phyloP scores from a whole-genome alignment of 2,888 invertebrate genomes.

The Omphaloscelis lunosa region DNA sequence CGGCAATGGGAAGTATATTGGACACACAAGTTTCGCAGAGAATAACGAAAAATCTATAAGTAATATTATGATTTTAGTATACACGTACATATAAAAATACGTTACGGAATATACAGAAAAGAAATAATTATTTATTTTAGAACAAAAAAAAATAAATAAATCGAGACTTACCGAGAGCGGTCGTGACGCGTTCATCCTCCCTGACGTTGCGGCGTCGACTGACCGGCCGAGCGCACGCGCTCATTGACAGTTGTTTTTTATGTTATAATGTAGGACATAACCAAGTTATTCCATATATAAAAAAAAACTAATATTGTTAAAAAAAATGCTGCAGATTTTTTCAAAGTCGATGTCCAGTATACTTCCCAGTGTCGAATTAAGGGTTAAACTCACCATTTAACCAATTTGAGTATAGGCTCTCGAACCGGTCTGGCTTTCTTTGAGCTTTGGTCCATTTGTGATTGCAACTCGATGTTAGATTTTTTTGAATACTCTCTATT shows the following conservation, averaged over 20 bases:
- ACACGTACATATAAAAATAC: background rate
- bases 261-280: background rate
- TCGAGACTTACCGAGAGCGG: background rate
- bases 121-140: background rate
- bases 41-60: slow-evolving; percentile 5
- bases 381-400: too few species aligned
- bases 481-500: too few species aligned
- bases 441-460: too few species aligned
- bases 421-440: too few species aligned
- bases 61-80: slow-evolving; percentile 11
- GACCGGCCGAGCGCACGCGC: background rate
- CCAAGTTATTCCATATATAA: background rate
- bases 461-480: too few species aligned
- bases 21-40: background rate
- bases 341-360: too few species aligned
- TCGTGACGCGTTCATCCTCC: background rate
- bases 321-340: too few species aligned
- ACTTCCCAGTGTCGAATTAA: too few species aligned
- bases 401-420: too few species aligned
- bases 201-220: slow-evolving; percentile 7
- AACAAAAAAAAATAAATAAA: background rate
- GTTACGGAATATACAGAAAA: slow-evolving; percentile 1
- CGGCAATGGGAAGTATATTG: slow-evolving; percentile 2
- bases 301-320: too few species aligned
- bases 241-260: background rate